Percentiles rank a stretch among this genome's conserved stretches.
Evolutionary conservation across 2,797 vertebrate genomes (phyloP).

Genomic region (Enteromius trimaculatus): DNA sequence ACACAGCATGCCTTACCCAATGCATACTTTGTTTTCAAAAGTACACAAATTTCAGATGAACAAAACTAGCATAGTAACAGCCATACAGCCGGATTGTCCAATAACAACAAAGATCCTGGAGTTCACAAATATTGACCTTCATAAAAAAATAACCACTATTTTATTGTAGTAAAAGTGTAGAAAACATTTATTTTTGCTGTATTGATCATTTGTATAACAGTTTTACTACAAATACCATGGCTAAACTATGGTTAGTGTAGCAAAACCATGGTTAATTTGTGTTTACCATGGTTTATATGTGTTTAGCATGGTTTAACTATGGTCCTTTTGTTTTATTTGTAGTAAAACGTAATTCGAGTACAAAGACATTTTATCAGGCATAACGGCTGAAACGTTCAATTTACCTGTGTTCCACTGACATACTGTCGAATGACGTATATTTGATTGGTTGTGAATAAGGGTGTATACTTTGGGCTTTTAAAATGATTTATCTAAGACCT

Average conservation of each 20-base stretch:
- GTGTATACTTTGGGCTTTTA: neutral
- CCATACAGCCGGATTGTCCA: neutral
- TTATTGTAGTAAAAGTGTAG: neutral
- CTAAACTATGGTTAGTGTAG: neutral
- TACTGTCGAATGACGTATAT: neutral
- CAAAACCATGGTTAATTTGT: neutral
- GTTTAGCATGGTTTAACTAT: neutral
- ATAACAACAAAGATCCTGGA: neutral
- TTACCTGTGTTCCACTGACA: neutral
- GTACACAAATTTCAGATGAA: neutral
- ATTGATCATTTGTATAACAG: neutral
- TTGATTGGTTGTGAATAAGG: neutral
- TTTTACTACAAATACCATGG: neutral
- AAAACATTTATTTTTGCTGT: neutral
- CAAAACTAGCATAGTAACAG: neutral
- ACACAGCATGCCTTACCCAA: neutral
- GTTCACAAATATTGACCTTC: neutral
- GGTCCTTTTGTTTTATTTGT: neutral
- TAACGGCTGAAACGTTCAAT: neutral
- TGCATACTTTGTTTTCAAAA: neutral
- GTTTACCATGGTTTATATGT: neutral
- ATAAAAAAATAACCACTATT: neutral
- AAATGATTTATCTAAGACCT: neutral
- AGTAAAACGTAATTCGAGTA: neutral
- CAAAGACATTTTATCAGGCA: neutral